Conservation (phyloP, 2,888 invertebrate species). For the Erebia aethiops region DNA sequence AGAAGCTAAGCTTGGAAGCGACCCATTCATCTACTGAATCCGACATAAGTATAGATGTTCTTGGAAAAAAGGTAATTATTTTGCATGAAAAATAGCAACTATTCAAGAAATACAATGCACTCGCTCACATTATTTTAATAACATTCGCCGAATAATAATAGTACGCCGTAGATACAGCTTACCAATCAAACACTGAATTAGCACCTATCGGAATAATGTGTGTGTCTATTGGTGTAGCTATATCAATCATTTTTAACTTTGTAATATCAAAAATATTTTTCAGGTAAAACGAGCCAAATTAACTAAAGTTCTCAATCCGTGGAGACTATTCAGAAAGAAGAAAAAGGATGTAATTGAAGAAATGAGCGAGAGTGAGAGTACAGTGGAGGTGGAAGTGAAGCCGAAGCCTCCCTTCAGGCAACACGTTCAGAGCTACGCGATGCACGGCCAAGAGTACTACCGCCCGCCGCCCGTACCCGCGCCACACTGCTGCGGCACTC, state of each 20-base stretch:
- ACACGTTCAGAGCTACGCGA: conserved; percentile 61
- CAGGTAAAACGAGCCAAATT: conserved; percentile 59
- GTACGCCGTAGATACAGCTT: too few relatives aligned
- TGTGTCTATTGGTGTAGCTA: too few relatives aligned
- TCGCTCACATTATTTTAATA: too few relatives aligned
- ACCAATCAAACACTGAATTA: too few relatives aligned
- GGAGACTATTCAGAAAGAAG: conserved; percentile 63
- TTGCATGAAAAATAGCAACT: background rate
- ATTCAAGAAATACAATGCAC: too few relatives aligned
- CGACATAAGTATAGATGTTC: conserved; percentile 50
- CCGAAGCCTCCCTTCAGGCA: conserved; percentile 57
- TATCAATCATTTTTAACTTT: background rate
- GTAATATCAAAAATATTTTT: conserved; percentile 40
- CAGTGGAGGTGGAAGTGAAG: conserved; percentile 51
- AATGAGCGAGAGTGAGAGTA: conserved; percentile 59
- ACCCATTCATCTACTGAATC: conserved; percentile 54
- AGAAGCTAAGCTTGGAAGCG: conserved; percentile 60
- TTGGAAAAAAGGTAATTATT: conserved; percentile 51
- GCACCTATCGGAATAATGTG: too few relatives aligned
- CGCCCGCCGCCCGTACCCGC: conserved; percentile 51
- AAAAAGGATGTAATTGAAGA: conserved; percentile 63
- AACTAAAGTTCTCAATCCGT: conserved; percentile 55
- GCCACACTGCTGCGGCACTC: conserved; percentile 21
- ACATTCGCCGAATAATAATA: too few relatives aligned
- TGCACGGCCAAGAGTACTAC: conserved; percentile 63